phyloP scores from a whole-genome alignment of 2,888 invertebrate genomes.

The Cecidostiba fungosa region DNA sequence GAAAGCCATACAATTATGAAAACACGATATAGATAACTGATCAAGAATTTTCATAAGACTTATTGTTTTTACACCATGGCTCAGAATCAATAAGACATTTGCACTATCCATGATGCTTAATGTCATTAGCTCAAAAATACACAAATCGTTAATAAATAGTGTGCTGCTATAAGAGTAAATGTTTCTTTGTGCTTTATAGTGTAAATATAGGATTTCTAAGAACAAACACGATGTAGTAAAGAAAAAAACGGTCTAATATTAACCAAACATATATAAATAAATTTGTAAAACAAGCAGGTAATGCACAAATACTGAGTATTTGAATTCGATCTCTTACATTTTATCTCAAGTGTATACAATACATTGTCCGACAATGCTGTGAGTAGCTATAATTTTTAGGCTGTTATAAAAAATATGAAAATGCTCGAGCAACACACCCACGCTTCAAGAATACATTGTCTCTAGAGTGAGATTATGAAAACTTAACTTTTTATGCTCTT shows the following conservation, averaged over 20 bases:
- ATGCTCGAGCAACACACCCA: conserved; percentile 4
- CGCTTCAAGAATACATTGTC: conserved; percentile 5
- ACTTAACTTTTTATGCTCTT: not conserved
- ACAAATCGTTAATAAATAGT: conserved; percentile 40
- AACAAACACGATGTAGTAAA: conserved; percentile 37
- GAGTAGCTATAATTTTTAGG: conserved; percentile 61
- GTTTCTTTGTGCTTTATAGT: conserved; percentile 62
- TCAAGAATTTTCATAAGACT: not conserved
- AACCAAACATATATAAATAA: conserved; percentile 34
- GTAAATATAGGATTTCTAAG: conserved; percentile 60
- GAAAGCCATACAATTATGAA: not conserved
- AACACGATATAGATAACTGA: not conserved
- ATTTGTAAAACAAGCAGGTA: conserved; percentile 47
- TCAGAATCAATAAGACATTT: conserved; percentile 30
- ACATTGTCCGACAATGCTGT: conserved; percentile 61
- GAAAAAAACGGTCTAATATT: conserved; percentile 54
- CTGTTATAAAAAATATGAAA: conserved; percentile 32
- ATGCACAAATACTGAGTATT: conserved; percentile 52
- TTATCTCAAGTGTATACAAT: conserved; percentile 50
- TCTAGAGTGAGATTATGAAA: not conserved
- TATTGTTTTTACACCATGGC: conserved; percentile 15
- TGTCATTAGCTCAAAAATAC: conserved; percentile 50
- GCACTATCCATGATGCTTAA: conserved; percentile 1
- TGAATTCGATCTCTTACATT: conserved; percentile 55
- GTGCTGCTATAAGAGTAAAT: conserved; percentile 50